Base-by-base conservation (phyloP, 1,140 invertebrate genomes). In the Trichoplusia ni region DNA sequence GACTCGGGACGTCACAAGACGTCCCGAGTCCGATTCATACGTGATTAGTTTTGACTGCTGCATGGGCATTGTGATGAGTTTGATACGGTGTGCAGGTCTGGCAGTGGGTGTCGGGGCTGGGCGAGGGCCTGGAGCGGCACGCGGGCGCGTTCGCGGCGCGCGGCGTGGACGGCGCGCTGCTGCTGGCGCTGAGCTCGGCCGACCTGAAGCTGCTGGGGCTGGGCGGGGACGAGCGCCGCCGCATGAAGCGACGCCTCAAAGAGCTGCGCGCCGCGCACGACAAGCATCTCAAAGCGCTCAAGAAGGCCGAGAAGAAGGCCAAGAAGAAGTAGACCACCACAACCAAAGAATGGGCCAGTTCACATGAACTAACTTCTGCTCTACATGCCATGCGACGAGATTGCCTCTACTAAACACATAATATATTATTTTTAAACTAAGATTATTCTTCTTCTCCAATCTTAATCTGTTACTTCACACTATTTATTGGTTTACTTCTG, bases 141-240 rank as follows among this genome's bases (percentile, higher is more conserved):
- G 95, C 96, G 49, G 91, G 95, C 13, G 94, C 95, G 68, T 98
- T 99, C 85, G 93, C 95, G 40, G 95, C 97, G 66, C 94, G 95
- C 72, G 94, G 94, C 71, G 95, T 99, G 23, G 95, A 95, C 78
- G 98, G 98, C 6, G 92, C 93, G 16, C 94, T 95, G 40, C 91
- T 99, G 14, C 83, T 98, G 18, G 92, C 94, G 63, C 91, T 99
- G 19, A 97, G 97, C 76, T 96, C 96, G 0, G 93, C 95, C 13
- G 96, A 97, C 86, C 93, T 99, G 29, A 99, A 99, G 92, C 93
- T 94, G 60, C 91, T 98, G 29, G 96, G 96, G 18, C 93, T 98
- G 23, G 92, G 91, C 40, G 95, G 97, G 38, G 96, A 98, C 81
- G 96, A 98, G 73, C 96, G 97, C 68, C 93, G 93, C 59, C 92